phyloP scores from a whole-genome alignment of 2,888 invertebrate genomes.

The Eupithecia tripunctaria region DNA sequence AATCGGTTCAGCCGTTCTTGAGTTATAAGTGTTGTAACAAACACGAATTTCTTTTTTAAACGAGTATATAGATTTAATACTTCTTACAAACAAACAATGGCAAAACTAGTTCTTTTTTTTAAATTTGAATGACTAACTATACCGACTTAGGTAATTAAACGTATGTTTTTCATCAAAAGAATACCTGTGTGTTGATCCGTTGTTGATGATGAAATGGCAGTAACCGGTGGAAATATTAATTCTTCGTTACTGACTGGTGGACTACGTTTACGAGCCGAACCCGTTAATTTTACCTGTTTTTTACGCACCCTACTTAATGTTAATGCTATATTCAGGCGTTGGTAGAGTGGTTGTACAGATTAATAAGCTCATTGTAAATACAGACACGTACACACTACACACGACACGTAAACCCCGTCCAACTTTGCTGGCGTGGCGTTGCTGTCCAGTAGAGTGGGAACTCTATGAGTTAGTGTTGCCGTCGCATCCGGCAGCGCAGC shows the following conservation, averaged over 20 bases:
- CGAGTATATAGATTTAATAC: too few species aligned
- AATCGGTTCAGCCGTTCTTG: too few species aligned
- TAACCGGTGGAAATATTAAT: background rate
- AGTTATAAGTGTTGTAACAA: too few species aligned
- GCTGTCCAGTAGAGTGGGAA: constrained; percentile 2
- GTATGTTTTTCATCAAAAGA: too few species aligned
- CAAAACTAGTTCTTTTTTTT: too few species aligned
- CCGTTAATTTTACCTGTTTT: background rate
- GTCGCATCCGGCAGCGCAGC: background rate
- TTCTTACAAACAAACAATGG: background rate
- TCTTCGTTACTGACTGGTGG: background rate
- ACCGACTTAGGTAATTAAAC: too few species aligned
- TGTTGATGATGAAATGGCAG: background rate
- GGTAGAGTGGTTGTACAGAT: constrained; percentile 13
- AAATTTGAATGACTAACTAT: too few species aligned
- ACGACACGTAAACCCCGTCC: constrained; percentile 52
- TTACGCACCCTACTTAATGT: background rate
- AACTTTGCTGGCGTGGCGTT: constrained; percentile 14
- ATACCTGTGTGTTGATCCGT: background rate
- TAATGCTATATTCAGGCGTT: background rate
- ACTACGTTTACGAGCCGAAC: too few species aligned
- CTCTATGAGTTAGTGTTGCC: constrained; percentile 9
- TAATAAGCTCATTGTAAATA: constrained; percentile 61
- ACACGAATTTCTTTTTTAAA: too few species aligned
- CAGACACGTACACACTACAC: constrained; percentile 55